phyloP scores from a whole-genome alignment of 1,140 invertebrate species.

The Globodera rostochiensis region DNA sequence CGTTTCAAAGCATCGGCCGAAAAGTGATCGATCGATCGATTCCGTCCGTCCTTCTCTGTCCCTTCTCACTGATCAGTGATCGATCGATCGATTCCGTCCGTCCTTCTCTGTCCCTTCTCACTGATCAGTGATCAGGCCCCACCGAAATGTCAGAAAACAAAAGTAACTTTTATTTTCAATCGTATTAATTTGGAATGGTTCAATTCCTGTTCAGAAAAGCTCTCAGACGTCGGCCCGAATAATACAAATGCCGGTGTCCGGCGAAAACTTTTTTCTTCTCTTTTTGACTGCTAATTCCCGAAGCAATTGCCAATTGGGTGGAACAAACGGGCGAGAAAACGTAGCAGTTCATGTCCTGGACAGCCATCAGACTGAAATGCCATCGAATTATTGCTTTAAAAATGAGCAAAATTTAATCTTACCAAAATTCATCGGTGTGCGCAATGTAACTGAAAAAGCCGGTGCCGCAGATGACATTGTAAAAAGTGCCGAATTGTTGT shows the following conservation, averaged over 20 bases:
- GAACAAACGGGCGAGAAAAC: slow-evolving; percentile 50
- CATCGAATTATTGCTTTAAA: neutral
- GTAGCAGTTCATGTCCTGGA: slow-evolving; percentile 45
- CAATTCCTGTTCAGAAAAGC: slow-evolving; percentile 1
- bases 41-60: too few relatives aligned
- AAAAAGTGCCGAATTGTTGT: slow-evolving; percentile 47
- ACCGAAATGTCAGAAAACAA: too few relatives aligned
- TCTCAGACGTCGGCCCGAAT: neutral
- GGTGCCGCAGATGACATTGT: slow-evolving; percentile 55
- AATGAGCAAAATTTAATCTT: neutral
- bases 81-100: too few relatives aligned
- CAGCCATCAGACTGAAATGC: slow-evolving; percentile 35
- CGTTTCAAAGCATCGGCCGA: too few relatives aligned
- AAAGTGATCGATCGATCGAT: too few relatives aligned
- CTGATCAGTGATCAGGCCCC: too few relatives aligned
- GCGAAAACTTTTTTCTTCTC: neutral
- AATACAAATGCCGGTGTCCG: neutral
- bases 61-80: too few relatives aligned
- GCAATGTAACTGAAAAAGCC: slow-evolving; percentile 56
- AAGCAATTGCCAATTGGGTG: slow-evolving; percentile 18
- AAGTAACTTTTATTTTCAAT: too few relatives aligned
- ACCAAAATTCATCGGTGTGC: slow-evolving; percentile 54
- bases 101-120: too few relatives aligned
- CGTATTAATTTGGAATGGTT: neutral
- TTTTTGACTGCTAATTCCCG: slow-evolving; percentile 19